Evolutionary conservation across 1,140 invertebrate genomes (phyloP).

Genomic region (Trigoniulus corallinus): DNA sequence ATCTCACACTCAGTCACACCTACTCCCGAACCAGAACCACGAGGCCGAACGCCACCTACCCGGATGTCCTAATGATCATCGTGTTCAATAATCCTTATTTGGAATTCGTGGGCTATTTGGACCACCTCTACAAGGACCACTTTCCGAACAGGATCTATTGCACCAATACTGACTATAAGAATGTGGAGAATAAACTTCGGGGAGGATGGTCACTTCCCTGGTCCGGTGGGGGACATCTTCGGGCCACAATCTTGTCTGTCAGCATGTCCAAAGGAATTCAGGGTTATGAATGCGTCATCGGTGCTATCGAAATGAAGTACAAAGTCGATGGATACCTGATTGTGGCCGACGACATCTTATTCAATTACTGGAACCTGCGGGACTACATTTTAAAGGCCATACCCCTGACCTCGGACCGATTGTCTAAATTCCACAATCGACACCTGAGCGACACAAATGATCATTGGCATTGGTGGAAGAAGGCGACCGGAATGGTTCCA

Average conservation of each 20-base stretch:
- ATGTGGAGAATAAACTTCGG: conserved; percentile 18
- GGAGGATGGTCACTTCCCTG: too few species aligned
- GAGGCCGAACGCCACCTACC: neutral
- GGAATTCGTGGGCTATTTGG: conserved; percentile 21
- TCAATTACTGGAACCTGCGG: conserved; percentile 17
- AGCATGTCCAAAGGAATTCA: too few species aligned
- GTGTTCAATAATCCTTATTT: conserved; percentile 22
- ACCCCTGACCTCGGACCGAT: too few species aligned
- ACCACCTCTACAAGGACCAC: conserved; percentile 20
- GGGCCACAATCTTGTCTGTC: too few species aligned
- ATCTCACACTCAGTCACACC: too few species aligned
- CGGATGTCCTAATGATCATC: conserved; percentile 18
- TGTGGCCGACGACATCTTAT: conserved; percentile 20
- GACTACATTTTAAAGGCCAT: too few species aligned
- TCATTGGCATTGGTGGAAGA: neutral
- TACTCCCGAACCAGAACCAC: too few species aligned
- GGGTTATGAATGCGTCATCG: conserved; percentile 21
- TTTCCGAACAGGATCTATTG: conserved; percentile 25
- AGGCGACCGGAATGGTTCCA: neutral
- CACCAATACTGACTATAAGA: conserved; percentile 18
- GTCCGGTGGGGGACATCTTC: too few species aligned
- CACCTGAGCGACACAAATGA: neutral
- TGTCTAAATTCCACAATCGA: too few species aligned
- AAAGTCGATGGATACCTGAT: conserved; percentile 22
- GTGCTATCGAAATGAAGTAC: conserved; percentile 25